These are phyloP conservation scores for Nyctibius bracteatus DNA, from an alignment of 2,113 vertebrate genomes.

Conservation along the genomic window DNA sequence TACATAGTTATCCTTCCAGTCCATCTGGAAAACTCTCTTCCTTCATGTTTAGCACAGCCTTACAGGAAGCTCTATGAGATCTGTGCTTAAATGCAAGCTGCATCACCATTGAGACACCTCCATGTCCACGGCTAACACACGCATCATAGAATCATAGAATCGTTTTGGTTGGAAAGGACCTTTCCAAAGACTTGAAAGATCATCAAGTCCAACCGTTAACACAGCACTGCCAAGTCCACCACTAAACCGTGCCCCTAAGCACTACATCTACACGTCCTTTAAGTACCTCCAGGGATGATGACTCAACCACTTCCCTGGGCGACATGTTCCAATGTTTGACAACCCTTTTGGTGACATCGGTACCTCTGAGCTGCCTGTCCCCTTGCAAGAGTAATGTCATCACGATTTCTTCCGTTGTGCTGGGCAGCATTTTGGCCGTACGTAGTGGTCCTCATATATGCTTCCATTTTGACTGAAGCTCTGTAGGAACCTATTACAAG, in stretches of 20 bases:
- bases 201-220: no score
- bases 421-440: neutral
- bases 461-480: neutral
- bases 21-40: neutral
- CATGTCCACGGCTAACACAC: neutral
- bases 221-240: no score
- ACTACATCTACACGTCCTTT: no score
- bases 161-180: no score
- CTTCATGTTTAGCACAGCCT: neutral
- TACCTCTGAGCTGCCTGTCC: neutral
- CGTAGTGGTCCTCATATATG: fast-evolving
- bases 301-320: no score
- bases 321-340: no score
- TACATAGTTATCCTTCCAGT: neutral
- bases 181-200: no score
- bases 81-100: neutral
- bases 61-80: neutral
- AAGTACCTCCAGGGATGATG: no score
- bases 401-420: neutral
- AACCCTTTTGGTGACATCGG: no score
- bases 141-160: no score
- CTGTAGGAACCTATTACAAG: neutral
- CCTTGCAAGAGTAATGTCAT: neutral
- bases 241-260: no score
- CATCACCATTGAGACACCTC: fast-evolving